Percentiles rank a stretch among this genome's conserved stretches.
Conservation (phyloP, 2,888 invertebrate species). For the Lymantria monacha region DNA sequence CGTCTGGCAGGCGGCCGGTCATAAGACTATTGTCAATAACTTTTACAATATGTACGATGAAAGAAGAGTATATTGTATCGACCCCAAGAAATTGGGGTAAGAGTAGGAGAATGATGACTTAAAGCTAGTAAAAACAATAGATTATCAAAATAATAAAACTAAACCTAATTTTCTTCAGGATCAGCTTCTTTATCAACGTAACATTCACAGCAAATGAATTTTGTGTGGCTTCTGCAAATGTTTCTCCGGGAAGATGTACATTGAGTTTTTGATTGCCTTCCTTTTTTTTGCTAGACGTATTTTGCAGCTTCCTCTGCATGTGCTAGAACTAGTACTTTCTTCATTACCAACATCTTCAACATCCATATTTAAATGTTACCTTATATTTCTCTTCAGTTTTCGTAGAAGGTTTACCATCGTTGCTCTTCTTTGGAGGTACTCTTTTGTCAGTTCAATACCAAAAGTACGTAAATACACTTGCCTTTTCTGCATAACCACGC, state of each 20-base stretch:
- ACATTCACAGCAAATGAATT: slow-evolving; percentile 16
- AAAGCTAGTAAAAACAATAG: no score
- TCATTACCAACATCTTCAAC: slow-evolving; percentile 13
- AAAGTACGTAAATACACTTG: slow-evolving; percentile 21
- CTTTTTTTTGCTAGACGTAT: slow-evolving; percentile 7
- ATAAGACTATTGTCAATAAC: no score
- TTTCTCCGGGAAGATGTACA: slow-evolving; percentile 14
- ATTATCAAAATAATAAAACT: no score
- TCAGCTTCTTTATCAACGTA: slow-evolving; percentile 17
- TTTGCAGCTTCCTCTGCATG: slow-evolving; percentile 21
- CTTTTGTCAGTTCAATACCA: slow-evolving; percentile 19
- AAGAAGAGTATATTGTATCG: no score
- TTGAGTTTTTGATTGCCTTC: slow-evolving; percentile 18
- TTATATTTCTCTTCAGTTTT: slow-evolving; percentile 19
- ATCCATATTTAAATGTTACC: slow-evolving; percentile 14
- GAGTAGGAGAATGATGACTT: no score
- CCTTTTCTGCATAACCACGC: slow-evolving; percentile 15
- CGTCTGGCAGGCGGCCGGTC: no score
- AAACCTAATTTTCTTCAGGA: slow-evolving; percentile 2
- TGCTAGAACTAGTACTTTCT: slow-evolving; percentile 13
- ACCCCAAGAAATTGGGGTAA: no score
- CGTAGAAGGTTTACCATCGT: slow-evolving; percentile 15
- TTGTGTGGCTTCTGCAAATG: not conserved
- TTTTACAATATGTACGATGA: no score
- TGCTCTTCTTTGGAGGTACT: slow-evolving; percentile 22